Conservation (phyloP, 2,797 vertebrate species). For the Gadopsis marmoratus region DNA sequence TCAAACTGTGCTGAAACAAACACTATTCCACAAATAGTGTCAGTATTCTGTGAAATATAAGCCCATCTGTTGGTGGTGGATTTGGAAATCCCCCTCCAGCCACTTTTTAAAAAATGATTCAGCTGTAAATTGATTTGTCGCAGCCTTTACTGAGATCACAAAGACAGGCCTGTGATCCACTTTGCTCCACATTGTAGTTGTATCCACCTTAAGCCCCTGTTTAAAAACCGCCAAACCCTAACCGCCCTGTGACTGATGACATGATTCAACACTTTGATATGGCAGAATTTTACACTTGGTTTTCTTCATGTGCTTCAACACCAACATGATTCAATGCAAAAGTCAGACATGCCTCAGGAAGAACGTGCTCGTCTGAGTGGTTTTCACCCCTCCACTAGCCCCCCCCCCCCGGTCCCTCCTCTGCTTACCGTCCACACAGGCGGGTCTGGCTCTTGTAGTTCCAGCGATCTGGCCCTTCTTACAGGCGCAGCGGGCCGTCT, state of each 20-base stretch:
- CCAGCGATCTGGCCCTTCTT: conserved; percentile 99
- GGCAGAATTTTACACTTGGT: conserved; percentile 32
- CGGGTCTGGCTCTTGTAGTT: conserved; percentile 97
- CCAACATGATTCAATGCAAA: conserved; percentile 14
- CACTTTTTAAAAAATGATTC: conserved; percentile 59
- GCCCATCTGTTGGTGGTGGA: conserved; percentile 62
- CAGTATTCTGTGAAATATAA: conserved; percentile 60
- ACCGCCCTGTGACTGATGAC: conserved; percentile 41
- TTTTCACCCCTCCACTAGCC: conserved; percentile 26
- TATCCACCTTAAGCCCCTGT: conserved; percentile 62
- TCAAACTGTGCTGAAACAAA: conserved; percentile 6
- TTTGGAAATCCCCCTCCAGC: conserved; percentile 60
- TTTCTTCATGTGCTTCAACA: conserved; percentile 15
- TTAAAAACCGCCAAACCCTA: conserved; percentile 49
- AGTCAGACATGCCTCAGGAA: conserved; percentile 37
- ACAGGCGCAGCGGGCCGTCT: conserved; percentile 98
- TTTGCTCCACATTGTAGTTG: conserved; percentile 59
- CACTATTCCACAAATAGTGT: conserved; percentile 39
- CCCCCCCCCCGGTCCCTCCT: background rate
- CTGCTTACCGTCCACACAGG: conserved; percentile 97
- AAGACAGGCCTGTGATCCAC: conserved; percentile 66
- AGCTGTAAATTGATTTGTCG: conserved; percentile 64
- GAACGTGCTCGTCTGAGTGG: conserved; percentile 38
- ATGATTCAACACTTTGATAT: conserved; percentile 26
- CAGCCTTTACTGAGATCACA: conserved; percentile 59